phyloP scores from a whole-genome alignment of 1,140 invertebrate genomes.

The Diabrotica undecimpunctata region DNA sequence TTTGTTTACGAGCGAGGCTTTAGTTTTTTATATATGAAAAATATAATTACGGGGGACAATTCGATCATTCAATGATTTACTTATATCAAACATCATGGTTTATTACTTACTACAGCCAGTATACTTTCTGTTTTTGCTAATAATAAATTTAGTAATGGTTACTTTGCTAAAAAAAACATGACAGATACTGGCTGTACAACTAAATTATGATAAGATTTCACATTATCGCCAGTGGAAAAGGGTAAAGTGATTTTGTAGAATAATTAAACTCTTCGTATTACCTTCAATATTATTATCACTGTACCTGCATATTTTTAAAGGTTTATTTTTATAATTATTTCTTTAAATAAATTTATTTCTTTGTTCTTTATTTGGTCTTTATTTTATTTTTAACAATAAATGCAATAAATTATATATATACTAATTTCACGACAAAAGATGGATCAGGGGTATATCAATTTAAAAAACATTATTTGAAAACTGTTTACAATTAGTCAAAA shows the following conservation, averaged over 20 bases:
- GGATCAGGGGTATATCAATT: too few relatives aligned
- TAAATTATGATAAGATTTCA: background rate
- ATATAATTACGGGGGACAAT: too few relatives aligned
- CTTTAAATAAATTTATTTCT: constrained; percentile 8
- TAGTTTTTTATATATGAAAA: too few relatives aligned
- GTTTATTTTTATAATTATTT: constrained; percentile 19
- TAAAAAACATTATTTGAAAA: too few relatives aligned
- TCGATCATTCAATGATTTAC: too few relatives aligned
- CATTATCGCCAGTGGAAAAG: background rate
- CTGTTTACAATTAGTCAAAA: too few relatives aligned
- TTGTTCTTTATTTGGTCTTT: background rate
- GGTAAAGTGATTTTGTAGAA: background rate
- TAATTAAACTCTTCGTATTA: background rate
- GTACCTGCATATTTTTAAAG: constrained; percentile 10
- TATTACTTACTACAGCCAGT: constrained; percentile 4
- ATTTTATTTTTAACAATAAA: background rate
- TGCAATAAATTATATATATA: too few relatives aligned
- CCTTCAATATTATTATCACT: constrained; percentile 4
- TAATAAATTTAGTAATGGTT: background rate
- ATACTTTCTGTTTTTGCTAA: background rate
- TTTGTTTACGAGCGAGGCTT: too few relatives aligned
- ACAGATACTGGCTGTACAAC: background rate
- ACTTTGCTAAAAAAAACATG: too few relatives aligned
- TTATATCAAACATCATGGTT: background rate
- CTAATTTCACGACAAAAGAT: too few relatives aligned